Conservation (phyloP, 2,797 vertebrate genomes). For the Bradypus variegatus region DNA sequence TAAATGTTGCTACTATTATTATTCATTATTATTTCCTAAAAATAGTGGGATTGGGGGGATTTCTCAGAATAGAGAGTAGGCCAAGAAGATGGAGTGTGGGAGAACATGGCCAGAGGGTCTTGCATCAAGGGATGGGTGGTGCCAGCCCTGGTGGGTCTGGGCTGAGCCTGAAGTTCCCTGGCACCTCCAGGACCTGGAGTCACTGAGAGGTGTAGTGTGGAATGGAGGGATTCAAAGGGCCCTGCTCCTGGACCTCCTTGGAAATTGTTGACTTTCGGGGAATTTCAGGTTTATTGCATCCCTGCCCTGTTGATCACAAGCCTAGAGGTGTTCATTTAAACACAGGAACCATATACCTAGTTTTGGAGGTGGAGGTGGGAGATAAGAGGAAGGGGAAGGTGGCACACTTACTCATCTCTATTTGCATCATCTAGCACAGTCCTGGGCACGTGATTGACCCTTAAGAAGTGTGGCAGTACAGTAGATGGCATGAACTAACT, state of each 20-base stretch:
- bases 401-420: background rate
- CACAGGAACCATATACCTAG: background rate
- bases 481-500: background rate
- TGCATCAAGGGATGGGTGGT: too few relatives aligned
- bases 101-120: background rate
- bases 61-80: background rate
- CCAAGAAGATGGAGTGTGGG: background rate
- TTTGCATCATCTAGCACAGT: too few relatives aligned
- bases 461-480: background rate
- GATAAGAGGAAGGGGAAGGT: background rate
- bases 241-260: background rate
- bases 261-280: background rate
- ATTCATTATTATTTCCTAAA: background rate
- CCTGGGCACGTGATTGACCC: background rate
- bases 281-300: background rate
- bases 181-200: background rate
- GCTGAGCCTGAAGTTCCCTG: background rate
- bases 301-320: background rate
- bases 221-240: background rate
- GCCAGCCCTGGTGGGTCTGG: background rate
- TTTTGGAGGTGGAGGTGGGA: background rate
- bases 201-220: background rate
- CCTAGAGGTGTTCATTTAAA: background rate
- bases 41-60: background rate
- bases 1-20: background rate